Evolutionary conservation across 1,140 invertebrate genomes (phyloP).

Genomic region (Zophobas atratus): DNA sequence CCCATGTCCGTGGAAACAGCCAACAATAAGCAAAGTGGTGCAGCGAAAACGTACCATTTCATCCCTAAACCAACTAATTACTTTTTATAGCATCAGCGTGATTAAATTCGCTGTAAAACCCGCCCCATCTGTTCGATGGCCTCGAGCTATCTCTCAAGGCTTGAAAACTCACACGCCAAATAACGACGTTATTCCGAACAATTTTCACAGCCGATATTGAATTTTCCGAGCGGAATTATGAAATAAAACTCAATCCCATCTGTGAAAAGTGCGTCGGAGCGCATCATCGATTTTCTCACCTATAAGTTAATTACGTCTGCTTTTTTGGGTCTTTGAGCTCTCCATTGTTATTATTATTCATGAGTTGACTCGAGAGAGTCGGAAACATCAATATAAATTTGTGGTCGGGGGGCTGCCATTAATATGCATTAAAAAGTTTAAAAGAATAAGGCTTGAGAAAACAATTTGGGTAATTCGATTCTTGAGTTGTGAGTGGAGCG

Average conservation of each 20-base stretch:
- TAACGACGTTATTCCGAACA: slow-evolving; percentile 39
- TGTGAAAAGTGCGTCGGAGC: slow-evolving; percentile 16
- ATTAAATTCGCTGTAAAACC: slow-evolving; percentile 25
- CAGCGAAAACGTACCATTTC: neutral
- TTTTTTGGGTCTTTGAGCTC: slow-evolving; percentile 2
- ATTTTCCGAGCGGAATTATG: slow-evolving; percentile 21
- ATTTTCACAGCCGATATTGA: slow-evolving; percentile 37
- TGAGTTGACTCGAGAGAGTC: slow-evolving; percentile 14
- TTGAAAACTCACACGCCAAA: slow-evolving; percentile 32
- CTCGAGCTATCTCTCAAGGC: slow-evolving; percentile 17
- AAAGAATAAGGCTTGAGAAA: slow-evolving; percentile 38
- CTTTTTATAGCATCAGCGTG: slow-evolving; percentile 27
- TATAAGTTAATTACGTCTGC: slow-evolving; percentile 35
- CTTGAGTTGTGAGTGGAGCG: slow-evolving; percentile 26
- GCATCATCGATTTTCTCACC: slow-evolving; percentile 19
- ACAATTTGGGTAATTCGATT: slow-evolving; percentile 39
- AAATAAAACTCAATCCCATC: slow-evolving; percentile 15
- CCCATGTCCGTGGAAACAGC: no score
- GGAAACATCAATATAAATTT: slow-evolving; percentile 28
- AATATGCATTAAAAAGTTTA: slow-evolving; percentile 39
- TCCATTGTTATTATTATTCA: slow-evolving; percentile 34
- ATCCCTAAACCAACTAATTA: slow-evolving; percentile 20
- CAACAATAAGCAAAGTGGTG: neutral
- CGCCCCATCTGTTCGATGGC: slow-evolving; percentile 11
- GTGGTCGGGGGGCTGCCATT: slow-evolving; percentile 2